Conservation (phyloP, 2,888 invertebrate genomes). For the Nephrotoma guestfalica region DNA sequence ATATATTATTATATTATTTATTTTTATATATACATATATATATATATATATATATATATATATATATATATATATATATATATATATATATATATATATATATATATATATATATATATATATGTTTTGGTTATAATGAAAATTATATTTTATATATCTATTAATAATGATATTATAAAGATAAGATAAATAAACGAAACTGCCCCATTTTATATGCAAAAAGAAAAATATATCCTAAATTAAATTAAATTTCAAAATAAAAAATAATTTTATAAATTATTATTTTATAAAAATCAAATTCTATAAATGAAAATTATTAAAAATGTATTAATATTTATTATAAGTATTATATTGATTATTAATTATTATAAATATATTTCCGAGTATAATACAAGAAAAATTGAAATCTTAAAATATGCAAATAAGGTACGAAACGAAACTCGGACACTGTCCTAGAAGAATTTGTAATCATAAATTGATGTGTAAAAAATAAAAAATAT, state of each 20-base stretch:
- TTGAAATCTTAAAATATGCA: not conserved
- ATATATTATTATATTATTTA: not conserved
- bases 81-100: not conserved
- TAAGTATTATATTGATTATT: too few relatives aligned
- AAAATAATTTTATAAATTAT: not conserved
- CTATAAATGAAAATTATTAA: not conserved
- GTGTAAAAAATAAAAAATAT: not conserved
- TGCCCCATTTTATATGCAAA: not conserved
- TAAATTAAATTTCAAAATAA: not conserved
- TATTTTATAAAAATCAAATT: not conserved
- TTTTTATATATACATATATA: not conserved
- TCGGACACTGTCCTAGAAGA: constrained; percentile 2
- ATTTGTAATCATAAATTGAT: constrained; percentile 1
- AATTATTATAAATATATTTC: not conserved
- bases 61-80: not conserved
- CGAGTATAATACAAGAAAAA: too few relatives aligned
- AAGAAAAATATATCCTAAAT: not conserved
- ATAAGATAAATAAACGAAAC: not conserved
- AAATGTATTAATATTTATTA: not conserved
- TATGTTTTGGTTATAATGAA: too few relatives aligned
- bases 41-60: not conserved
- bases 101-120: not conserved
- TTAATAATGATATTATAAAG: too few relatives aligned
- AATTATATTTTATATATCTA: too few relatives aligned
- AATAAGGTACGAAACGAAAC: not conserved